Conservation (phyloP, 1,140 invertebrate genomes). For the Diachasmimorpha longicaudata region DNA sequence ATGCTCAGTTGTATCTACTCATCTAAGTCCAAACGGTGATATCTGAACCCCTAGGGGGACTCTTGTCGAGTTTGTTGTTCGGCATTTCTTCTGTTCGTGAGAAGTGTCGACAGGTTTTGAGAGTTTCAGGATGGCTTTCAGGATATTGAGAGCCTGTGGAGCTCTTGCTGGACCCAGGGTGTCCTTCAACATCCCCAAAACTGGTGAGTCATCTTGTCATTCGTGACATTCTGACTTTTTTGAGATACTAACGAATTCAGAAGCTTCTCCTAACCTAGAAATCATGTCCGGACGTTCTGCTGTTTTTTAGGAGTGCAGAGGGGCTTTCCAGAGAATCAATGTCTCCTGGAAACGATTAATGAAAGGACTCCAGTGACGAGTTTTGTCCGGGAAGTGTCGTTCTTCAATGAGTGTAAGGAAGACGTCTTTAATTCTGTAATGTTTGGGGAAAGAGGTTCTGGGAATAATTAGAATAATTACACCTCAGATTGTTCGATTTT, state of each 20-base stretch:
- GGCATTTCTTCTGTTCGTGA: too few relatives aligned
- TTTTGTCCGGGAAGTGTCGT: neutral
- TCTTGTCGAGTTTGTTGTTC: too few relatives aligned
- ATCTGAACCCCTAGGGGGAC: too few relatives aligned
- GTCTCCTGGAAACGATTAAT: neutral
- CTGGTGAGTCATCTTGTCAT: neutral
- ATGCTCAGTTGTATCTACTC: too few relatives aligned
- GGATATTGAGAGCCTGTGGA: conserved; percentile 1
- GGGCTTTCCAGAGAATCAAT: neutral
- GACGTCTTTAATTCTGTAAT: neutral
- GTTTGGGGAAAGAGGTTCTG: neutral
- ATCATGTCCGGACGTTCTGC: neutral
- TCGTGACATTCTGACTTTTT: neutral
- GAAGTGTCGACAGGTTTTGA: neutral
- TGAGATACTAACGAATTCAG: neutral
- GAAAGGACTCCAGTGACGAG: neutral
- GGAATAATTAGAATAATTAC: neutral
- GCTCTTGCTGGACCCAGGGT: neutral
- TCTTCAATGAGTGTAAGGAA: conserved; percentile 23
- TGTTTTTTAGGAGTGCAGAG: neutral
- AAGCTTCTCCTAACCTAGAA: neutral
- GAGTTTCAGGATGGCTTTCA: conserved; percentile 1
- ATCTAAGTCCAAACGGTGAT: too few relatives aligned
- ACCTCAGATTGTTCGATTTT: neutral
- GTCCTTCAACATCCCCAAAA: neutral